A percentile compares a stretch with the other conserved stretches of the same genome.
Evolutionary conservation across 2,113 vertebrate species (phyloP).

Genomic region (Gymnorhina tibicen): DNA sequence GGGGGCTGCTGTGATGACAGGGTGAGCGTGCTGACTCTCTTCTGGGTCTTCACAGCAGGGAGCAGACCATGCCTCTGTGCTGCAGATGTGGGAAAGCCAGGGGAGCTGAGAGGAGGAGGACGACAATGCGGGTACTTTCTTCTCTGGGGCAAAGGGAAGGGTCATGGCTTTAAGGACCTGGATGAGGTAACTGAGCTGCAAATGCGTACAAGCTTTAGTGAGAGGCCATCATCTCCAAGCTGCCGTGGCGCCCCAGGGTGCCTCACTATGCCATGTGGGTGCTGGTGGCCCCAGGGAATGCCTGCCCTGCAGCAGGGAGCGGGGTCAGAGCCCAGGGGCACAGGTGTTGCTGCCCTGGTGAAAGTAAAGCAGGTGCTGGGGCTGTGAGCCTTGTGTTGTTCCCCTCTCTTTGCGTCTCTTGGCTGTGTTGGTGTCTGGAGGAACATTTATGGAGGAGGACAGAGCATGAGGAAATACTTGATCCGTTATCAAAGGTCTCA

Average conservation of each 20-base stretch:
- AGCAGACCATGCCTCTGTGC: neutral
- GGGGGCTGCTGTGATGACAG: neutral
- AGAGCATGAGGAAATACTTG: neutral
- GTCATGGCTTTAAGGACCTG: neutral
- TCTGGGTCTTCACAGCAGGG: neutral
- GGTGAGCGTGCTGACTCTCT: neutral
- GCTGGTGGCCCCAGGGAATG: neutral
- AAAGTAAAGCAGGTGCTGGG: neutral
- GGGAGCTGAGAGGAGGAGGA: neutral
- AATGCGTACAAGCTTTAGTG: neutral
- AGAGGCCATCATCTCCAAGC: neutral
- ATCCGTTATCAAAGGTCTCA: neutral
- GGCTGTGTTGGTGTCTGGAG: neutral
- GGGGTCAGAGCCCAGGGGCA: fast-evolving
- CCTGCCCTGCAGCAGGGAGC: neutral
- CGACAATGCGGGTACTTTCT: fast-evolving
- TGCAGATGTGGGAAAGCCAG: neutral
- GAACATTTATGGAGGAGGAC: neutral
- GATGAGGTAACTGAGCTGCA: neutral
- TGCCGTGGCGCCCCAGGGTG: neutral
- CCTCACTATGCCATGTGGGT: fast-evolving
- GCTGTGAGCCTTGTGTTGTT: neutral
- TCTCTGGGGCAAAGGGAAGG: neutral
- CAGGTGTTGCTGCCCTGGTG: neutral
- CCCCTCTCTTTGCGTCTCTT: neutral